These are phyloP conservation scores for Albula goreensis DNA, from an alignment of 2,113 vertebrate species.

Conservation along the genomic window DNA sequence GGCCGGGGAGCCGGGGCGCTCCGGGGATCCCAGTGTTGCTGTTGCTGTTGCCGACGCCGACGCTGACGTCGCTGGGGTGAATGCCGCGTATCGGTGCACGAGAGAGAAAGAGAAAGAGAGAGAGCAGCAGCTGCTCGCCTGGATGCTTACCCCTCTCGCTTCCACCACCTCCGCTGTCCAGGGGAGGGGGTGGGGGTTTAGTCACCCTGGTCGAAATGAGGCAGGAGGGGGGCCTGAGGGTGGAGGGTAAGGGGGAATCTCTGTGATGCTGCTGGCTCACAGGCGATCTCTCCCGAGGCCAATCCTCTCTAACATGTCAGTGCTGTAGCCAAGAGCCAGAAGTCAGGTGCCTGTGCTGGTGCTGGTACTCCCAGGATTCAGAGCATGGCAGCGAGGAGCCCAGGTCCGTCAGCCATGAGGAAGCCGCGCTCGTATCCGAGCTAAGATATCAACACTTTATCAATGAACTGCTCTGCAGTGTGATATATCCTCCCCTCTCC, in stretches of 20 bases:
- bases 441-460: conserved; percentile 55
- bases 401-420: not conserved
- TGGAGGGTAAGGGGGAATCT: not conserved
- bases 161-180: conserved; percentile 13
- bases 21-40: conserved; percentile 71
- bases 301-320: not conserved
- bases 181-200: conserved; percentile 20
- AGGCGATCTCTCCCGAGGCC: not conserved
- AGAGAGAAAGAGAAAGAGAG: not conserved
- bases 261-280: not conserved
- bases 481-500: conserved; percentile 24
- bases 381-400: not conserved
- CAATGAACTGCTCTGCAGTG: conserved; percentile 69
- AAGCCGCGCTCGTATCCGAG: not conserved
- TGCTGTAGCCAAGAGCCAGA: not conserved
- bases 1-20: conserved; percentile 63
- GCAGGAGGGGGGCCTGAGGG: conserved; percentile 13
- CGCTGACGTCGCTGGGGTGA: not conserved
- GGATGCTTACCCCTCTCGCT: not conserved
- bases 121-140: conserved; percentile 9
- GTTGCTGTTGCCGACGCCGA: not conserved
- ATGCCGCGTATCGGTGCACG: not conserved
- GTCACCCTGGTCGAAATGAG: not conserved
- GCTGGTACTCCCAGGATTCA: not conserved
- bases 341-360: not conserved